Percentiles rank a stretch among this genome's conserved stretches.
These are phyloP conservation scores for Phortica okadai DNA, from an alignment of 2,888 invertebrate species.

Conservation along the genomic window DNA sequence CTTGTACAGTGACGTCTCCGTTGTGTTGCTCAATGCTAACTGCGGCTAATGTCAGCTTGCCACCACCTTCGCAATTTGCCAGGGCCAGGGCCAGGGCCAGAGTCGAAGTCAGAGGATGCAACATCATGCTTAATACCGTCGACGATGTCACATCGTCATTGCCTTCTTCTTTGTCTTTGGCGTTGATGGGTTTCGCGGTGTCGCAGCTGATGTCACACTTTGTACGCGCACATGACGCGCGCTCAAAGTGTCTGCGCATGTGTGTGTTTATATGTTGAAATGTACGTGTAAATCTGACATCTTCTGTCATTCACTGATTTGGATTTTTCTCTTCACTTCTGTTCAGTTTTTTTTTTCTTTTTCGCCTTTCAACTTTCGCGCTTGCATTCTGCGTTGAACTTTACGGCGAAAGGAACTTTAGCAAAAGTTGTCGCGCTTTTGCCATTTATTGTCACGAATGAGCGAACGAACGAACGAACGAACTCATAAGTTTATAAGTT, in stretches of 20 bases:
- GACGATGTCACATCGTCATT: slow-evolving; percentile 19
- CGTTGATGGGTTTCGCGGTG: slow-evolving; percentile 51
- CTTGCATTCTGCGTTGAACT: not conserved
- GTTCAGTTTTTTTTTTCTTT: slow-evolving; percentile 39
- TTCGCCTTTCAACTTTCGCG: slow-evolving; percentile 1
- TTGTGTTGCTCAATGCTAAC: not conserved
- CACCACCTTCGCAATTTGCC: not conserved
- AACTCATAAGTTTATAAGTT: slow-evolving; percentile 27
- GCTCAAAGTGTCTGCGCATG: slow-evolving; percentile 5
- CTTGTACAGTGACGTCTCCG: slow-evolving; percentile 11
- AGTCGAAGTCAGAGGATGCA: not conserved
- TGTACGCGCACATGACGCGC: slow-evolving; percentile 48
- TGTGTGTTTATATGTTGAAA: slow-evolving; percentile 32
- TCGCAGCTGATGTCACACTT: slow-evolving; percentile 64
- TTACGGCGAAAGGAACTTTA: not conserved
- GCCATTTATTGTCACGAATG: slow-evolving; percentile 51
- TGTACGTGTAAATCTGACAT: slow-evolving; percentile 55
- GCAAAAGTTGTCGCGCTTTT: slow-evolving; percentile 42
- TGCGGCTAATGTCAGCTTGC: not conserved
- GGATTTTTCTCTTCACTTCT: slow-evolving; percentile 41
- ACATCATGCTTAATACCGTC: slow-evolving; percentile 1
- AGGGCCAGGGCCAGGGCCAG: not conserved
- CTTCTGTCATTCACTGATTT: slow-evolving; percentile 61
- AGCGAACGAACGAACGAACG: not conserved
- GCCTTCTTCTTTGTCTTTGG: slow-evolving; percentile 50